Conservation (phyloP, 2,888 invertebrate species). For the Cheilosia pagana region DNA sequence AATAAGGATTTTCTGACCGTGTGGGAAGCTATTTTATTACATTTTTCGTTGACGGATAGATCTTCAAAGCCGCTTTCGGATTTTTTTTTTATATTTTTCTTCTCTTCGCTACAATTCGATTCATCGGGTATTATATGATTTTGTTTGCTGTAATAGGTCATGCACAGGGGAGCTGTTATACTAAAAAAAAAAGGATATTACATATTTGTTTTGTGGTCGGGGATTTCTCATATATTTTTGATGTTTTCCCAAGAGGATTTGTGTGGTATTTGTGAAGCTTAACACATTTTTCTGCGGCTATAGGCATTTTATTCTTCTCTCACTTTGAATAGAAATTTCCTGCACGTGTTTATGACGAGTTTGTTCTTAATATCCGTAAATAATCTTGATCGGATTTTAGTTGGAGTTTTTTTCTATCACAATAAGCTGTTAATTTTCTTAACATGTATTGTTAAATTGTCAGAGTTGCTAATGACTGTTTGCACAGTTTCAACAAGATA, state of each 20-base stretch:
- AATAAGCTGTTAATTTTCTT: neutral
- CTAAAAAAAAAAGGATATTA: slow-evolving; percentile 30
- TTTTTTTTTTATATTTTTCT: slow-evolving; percentile 8
- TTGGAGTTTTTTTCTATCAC: neutral
- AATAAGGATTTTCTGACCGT: slow-evolving; percentile 5
- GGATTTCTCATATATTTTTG: slow-evolving; percentile 18
- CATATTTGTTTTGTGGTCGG: slow-evolving; percentile 20
- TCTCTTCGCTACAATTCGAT: neutral
- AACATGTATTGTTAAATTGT: neutral
- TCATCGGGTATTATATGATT: slow-evolving; percentile 47
- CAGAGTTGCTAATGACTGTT: neutral
- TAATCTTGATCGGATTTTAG: neutral
- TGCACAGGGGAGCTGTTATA: slow-evolving; percentile 3
- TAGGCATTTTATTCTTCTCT: neutral
- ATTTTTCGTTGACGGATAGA: slow-evolving; percentile 33
- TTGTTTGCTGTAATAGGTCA: slow-evolving; percentile 22
- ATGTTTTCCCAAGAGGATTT: slow-evolving; percentile 22
- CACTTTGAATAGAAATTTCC: too few species aligned
- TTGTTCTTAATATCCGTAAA: too few species aligned
- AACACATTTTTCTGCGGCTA: neutral
- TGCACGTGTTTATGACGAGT: too few species aligned
- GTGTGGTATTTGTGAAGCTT: slow-evolving; percentile 16
- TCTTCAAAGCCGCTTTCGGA: slow-evolving; percentile 14
- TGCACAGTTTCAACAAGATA: neutral
- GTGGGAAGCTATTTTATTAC: slow-evolving; percentile 12